phyloP scores from a whole-genome alignment of 2,888 invertebrate genomes.

The Mythimna loreyi region DNA sequence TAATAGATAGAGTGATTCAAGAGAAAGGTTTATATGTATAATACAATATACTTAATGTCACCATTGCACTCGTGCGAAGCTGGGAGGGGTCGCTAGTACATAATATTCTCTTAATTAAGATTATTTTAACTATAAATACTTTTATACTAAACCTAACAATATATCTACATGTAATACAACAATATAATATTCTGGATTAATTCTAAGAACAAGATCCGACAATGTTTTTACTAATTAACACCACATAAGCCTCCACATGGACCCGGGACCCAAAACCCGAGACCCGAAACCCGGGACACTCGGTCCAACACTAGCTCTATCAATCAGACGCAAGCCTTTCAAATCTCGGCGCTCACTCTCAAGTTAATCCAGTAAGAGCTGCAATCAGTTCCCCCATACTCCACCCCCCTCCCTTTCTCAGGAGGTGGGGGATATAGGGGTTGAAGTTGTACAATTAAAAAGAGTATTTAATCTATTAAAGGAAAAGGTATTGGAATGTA shows the following conservation, averaged over 20 bases:
- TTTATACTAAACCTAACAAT: too few relatives aligned
- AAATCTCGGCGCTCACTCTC: constrained; percentile 52
- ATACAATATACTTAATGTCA: too few relatives aligned
- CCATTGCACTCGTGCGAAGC: too few relatives aligned
- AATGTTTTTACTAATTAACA: constrained; percentile 25
- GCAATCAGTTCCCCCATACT: constrained; percentile 43
- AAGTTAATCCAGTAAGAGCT: constrained; percentile 61
- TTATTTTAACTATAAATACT: too few relatives aligned
- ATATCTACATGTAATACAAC: too few relatives aligned
- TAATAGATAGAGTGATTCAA: too few relatives aligned
- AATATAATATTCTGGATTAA: too few relatives aligned
- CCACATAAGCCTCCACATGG: constrained; percentile 18
- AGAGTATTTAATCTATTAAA: constrained; percentile 59
- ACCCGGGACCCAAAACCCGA: neutral
- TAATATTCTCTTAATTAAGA: too few relatives aligned
- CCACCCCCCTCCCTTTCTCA: neutral
- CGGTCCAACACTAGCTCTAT: constrained; percentile 38
- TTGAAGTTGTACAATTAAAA: constrained; percentile 64
- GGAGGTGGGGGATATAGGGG: constrained; percentile 6
- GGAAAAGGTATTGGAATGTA: constrained; percentile 32
- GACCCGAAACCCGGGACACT: constrained; percentile 6
- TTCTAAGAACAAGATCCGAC: too few relatives aligned
- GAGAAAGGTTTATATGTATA: too few relatives aligned
- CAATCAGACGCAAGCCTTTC: constrained; percentile 56
- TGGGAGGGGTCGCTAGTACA: too few relatives aligned